phyloP scores from a whole-genome alignment of 2,888 invertebrate genomes.

The Protula sp. region DNA sequence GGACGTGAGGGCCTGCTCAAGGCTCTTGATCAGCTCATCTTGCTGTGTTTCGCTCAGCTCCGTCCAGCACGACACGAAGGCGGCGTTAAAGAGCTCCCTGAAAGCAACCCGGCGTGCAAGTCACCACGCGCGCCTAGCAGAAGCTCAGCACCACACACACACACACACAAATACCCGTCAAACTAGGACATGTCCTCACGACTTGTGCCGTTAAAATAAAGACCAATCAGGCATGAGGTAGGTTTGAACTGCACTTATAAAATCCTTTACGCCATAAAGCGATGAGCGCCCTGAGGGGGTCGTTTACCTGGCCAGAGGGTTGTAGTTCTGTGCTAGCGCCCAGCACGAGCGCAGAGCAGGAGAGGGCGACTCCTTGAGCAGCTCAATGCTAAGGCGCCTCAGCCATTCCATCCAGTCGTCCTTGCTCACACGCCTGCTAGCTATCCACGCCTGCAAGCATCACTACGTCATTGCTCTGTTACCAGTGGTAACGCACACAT shows the following conservation, averaged over 20 bases:
- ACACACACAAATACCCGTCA: too few relatives aligned
- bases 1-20: conserved; percentile 80
- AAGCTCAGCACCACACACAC: too few relatives aligned
- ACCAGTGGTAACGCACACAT: too few relatives aligned
- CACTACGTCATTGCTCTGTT: too few relatives aligned
- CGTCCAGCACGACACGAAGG: conserved; percentile 98
- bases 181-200: too few relatives aligned
- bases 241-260: too few relatives aligned
- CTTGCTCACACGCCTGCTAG: conserved; percentile 72
- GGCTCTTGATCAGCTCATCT: conserved; percentile 74
- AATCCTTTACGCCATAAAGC: too few relatives aligned
- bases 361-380: conserved; percentile 91
- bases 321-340: conserved; percentile 72
- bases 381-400: conserved; percentile 80
- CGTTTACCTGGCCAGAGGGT: conserved; percentile 71
- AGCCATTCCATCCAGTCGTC: conserved; percentile 99
- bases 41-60: conserved; percentile 78
- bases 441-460: conserved; percentile 24
- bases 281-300: too few relatives aligned
- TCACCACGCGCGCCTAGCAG: too few relatives aligned
- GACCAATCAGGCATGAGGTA: background rate
- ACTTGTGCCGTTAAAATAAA: background rate
- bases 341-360: conserved; percentile 90
- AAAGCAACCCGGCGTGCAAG: too few relatives aligned
- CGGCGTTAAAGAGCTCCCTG: conserved; percentile 93